Conservation (phyloP, 2,797 vertebrate genomes). For the Sparidentex hasta region DNA sequence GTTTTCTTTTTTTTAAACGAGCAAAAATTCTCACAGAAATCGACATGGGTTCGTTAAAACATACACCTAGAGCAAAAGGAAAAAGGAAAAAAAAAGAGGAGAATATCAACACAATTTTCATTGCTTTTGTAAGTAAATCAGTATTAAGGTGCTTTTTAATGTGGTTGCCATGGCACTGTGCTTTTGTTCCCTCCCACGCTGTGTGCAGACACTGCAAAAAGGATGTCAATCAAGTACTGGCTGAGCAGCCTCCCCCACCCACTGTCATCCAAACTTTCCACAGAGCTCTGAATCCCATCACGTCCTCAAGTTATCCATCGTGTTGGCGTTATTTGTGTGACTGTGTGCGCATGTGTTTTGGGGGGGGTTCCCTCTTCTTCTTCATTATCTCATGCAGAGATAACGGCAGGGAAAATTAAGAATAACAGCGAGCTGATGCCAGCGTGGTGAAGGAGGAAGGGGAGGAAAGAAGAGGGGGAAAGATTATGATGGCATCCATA, state of each 20-base stretch:
- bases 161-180: constrained; percentile 85
- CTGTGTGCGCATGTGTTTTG: background rate
- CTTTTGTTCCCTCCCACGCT: constrained; percentile 75
- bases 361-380: constrained; percentile 35
- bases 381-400: constrained; percentile 60
- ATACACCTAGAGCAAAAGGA: constrained; percentile 48
- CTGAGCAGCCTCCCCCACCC: constrained; percentile 59
- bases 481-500: constrained; percentile 29
- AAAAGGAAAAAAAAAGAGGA: constrained; percentile 27
- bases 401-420: constrained; percentile 58
- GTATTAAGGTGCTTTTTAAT: constrained; percentile 86
- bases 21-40: constrained; percentile 47
- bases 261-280: constrained; percentile 65
- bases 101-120: constrained; percentile 69
- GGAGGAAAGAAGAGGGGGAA: constrained; percentile 11
- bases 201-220: constrained; percentile 45
- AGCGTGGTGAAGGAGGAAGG: constrained; percentile 30
- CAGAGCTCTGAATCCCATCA: constrained; percentile 57
- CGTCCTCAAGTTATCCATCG: constrained; percentile 63
- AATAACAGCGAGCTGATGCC: constrained; percentile 42
- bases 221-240: constrained; percentile 69
- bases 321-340: constrained; percentile 42
- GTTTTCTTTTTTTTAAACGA: constrained; percentile 40
- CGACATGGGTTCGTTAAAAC: constrained; percentile 62
- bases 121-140: constrained; percentile 80